phyloP scores from a whole-genome alignment of 1,140 invertebrate genomes.

The Mylabris phalerata region DNA sequence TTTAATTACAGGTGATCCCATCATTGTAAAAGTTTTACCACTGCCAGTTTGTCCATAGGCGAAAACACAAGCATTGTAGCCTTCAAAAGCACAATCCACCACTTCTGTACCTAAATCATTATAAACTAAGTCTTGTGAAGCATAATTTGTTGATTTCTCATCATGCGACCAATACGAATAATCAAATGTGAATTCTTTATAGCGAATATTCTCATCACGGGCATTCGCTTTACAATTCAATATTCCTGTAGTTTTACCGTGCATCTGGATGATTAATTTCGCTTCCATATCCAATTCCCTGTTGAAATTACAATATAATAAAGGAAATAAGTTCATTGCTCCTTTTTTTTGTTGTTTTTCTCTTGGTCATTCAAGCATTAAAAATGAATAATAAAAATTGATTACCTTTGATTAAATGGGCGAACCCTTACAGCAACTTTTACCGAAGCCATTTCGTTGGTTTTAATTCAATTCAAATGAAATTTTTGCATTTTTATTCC shows the following conservation, averaged over 20 bases:
- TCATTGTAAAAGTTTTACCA: slow-evolving; percentile 98
- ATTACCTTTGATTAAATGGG: slow-evolving; percentile 74
- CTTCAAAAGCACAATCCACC: slow-evolving; percentile 89
- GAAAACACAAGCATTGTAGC: slow-evolving; percentile 97
- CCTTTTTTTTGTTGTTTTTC: slow-evolving; percentile 21
- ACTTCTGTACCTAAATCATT: slow-evolving; percentile 82
- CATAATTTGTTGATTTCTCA: slow-evolving; percentile 61
- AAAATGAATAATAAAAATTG: slow-evolving; percentile 13
- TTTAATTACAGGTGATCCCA: slow-evolving; percentile 70
- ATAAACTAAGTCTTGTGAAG: slow-evolving; percentile 80
- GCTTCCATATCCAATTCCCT: slow-evolving; percentile 79
- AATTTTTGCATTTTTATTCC: neutral
- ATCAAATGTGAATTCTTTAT: slow-evolving; percentile 90
- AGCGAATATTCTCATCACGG: slow-evolving; percentile 43
- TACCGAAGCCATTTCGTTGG: slow-evolving; percentile 60
- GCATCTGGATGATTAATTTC: slow-evolving; percentile 80
- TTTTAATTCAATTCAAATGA: neutral
- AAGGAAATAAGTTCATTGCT: slow-evolving; percentile 31
- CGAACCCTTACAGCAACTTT: slow-evolving; percentile 75
- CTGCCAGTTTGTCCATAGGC: slow-evolving; percentile 91
- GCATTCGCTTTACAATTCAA: slow-evolving; percentile 60
- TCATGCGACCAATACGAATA: slow-evolving; percentile 87
- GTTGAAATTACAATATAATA: slow-evolving; percentile 28
- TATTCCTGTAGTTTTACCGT: slow-evolving; percentile 77
- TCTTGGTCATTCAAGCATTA: slow-evolving; percentile 30